These are phyloP conservation scores for Hirtodrosophila histrioides DNA, from an alignment of 2,888 invertebrate species.

Conservation along the genomic window DNA sequence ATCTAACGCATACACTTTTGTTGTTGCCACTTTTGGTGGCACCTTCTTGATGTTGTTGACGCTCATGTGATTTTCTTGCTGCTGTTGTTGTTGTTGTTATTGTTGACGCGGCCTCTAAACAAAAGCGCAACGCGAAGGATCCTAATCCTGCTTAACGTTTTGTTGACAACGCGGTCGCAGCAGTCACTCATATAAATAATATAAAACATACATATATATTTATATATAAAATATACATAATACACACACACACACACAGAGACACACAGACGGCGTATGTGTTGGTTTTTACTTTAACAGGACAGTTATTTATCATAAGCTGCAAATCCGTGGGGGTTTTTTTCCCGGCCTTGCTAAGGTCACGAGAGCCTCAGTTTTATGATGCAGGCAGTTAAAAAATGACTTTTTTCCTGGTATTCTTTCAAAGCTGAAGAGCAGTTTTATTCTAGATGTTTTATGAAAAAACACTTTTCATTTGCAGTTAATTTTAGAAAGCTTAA, in stretches of 20 bases:
- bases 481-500: too few relatives aligned
- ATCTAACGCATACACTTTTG: constrained; percentile 37
- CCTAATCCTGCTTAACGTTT: constrained; percentile 73
- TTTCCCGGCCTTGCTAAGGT: too few relatives aligned
- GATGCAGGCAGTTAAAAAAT: too few relatives aligned
- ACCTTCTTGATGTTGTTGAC: constrained; percentile 31
- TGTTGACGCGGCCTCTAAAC: constrained; percentile 27
- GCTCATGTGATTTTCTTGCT: constrained; percentile 43
- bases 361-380: too few relatives aligned
- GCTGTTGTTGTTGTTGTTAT: constrained; percentile 49
- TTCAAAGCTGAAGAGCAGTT: too few relatives aligned
- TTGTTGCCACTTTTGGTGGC: constrained; percentile 23
- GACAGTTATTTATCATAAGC: constrained; percentile 27
- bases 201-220: constrained; percentile 11
- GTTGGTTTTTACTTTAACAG: neutral
- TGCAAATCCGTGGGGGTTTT: constrained; percentile 11
- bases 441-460: too few relatives aligned
- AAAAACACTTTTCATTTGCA: too few relatives aligned
- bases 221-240: neutral
- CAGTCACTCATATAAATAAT: constrained; percentile 40
- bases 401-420: too few relatives aligned
- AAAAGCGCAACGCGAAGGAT: constrained; percentile 55
- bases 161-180: constrained; percentile 66
- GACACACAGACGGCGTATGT: neutral
- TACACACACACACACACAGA: neutral